These are phyloP conservation scores for Sebastes taczanowskii DNA, from an alignment of 2,797 vertebrate genomes.

Conservation along the genomic window DNA sequence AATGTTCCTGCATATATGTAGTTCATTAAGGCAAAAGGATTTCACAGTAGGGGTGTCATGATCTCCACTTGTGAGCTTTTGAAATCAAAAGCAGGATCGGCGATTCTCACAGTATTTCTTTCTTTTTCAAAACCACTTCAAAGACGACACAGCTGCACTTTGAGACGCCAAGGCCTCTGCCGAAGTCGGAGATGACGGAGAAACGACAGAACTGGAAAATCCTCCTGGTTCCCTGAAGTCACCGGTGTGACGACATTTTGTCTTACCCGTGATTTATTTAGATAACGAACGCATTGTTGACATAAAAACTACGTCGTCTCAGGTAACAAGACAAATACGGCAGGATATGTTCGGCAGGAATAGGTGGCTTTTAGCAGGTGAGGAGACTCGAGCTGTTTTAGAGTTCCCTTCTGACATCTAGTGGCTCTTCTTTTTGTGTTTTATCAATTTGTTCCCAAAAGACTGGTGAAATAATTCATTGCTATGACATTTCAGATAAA, in stretches of 20 bases:
- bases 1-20: neutral
- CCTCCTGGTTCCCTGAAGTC: neutral
- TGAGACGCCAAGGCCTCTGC: neutral
- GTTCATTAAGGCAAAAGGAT: neutral
- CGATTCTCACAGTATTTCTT: neutral
- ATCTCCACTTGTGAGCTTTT: neutral
- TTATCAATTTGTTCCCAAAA: neutral
- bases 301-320: neutral
- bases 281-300: neutral
- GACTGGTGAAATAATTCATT: neutral
- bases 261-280: neutral
- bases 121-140: neutral
- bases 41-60: neutral
- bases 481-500: neutral
- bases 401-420: neutral
- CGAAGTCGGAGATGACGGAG: neutral
- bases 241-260: neutral
- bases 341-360: neutral
- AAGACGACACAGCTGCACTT: neutral
- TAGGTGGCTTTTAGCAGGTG: neutral
- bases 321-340: neutral
- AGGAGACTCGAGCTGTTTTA: neutral
- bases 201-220: no score
- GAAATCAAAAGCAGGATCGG: neutral
- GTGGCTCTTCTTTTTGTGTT: neutral